phyloP scores from a whole-genome alignment of 2,113 vertebrate genomes.

The Euleptes europaea region DNA sequence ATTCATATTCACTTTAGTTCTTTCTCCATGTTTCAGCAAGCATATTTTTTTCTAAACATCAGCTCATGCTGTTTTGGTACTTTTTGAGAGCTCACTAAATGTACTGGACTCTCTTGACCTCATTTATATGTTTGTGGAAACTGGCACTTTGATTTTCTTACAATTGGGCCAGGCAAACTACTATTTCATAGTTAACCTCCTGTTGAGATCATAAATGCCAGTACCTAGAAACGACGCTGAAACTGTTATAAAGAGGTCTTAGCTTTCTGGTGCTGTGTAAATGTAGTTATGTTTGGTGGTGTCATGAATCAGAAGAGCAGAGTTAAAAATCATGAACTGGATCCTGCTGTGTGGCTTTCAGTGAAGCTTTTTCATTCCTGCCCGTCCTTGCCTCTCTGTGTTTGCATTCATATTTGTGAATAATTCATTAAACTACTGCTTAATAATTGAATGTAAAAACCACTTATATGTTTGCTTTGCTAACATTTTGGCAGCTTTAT shows the following conservation, averaged over 20 bases:
- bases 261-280: neutral
- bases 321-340: neutral
- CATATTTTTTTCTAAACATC: neutral
- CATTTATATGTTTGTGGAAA: neutral
- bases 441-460: slow-evolving; percentile 36
- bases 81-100: slow-evolving; percentile 31
- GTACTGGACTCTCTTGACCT: slow-evolving; percentile 4
- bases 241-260: neutral
- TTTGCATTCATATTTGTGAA: slow-evolving; percentile 26
- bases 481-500: neutral
- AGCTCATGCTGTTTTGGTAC: neutral
- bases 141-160: neutral
- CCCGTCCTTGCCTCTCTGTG: neutral
- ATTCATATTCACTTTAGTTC: slow-evolving; percentile 31
- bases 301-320: neutral
- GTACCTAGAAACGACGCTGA: neutral
- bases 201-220: neutral
- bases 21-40: slow-evolving; percentile 15
- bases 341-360: neutral
- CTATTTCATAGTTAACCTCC: neutral
- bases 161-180: rapidly evolving
- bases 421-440: slow-evolving; percentile 27
- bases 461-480: neutral
- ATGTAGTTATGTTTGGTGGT: neutral
- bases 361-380: neutral